A percentile compares a stretch with the other conserved stretches of the same genome.
phyloP scores from a whole-genome alignment of 2,888 invertebrate species.

The Drosophila greeni region DNA sequence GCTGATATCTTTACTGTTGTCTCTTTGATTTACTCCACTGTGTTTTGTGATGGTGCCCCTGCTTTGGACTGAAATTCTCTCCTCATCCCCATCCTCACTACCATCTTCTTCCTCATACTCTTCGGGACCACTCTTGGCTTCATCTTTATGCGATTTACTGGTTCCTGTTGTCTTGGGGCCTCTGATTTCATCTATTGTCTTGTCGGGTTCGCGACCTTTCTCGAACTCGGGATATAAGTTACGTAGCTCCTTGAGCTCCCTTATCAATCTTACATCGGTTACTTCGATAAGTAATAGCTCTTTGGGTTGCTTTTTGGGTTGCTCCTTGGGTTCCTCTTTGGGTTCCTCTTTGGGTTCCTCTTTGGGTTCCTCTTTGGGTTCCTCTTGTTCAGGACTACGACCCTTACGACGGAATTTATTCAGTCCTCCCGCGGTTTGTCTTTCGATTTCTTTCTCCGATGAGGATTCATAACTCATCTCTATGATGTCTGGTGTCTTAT shows the following conservation, averaged over 20 bases:
- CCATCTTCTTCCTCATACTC: background rate
- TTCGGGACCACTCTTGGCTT: background rate
- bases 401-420: background rate
- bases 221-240: background rate
- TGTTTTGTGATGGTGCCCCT: slow-evolving; percentile 4
- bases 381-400: no score
- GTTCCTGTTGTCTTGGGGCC: slow-evolving; percentile 23
- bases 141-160: background rate
- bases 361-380: background rate
- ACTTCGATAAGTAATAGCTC: background rate
- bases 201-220: background rate
- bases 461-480: slow-evolving; percentile 3
- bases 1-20: background rate
- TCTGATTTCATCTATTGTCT: slow-evolving; percentile 11
- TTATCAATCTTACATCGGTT: background rate
- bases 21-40: background rate
- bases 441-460: background rate
- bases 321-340: no score
- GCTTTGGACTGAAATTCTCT: background rate
- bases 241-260: slow-evolving; percentile 13
- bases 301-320: background rate
- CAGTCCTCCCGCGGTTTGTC: background rate
- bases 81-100: no score
- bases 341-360: background rate
- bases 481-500: background rate